Conservation (phyloP, 2,113 vertebrate genomes). For the Catharus fuscescens region DNA sequence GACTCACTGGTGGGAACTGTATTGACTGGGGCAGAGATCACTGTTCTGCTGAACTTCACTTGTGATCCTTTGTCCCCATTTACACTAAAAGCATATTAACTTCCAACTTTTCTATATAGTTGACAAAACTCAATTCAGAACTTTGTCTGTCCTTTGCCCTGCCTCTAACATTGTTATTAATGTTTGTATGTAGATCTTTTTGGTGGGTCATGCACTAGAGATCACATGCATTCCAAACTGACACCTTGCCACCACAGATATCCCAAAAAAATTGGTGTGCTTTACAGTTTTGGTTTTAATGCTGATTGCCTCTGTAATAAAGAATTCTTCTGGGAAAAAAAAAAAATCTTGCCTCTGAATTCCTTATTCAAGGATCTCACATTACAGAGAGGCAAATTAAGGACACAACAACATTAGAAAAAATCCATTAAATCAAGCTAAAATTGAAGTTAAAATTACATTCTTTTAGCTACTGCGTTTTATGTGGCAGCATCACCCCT, state of each 20-base stretch:
- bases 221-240: background rate
- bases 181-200: background rate
- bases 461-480: background rate
- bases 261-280: background rate
- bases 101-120: background rate
- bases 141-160: background rate
- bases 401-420: background rate
- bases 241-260: background rate
- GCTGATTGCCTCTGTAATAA: background rate
- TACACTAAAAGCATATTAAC: background rate
- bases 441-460: conserved; percentile 24
- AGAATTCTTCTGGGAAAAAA: background rate
- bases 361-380: background rate
- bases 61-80: background rate
- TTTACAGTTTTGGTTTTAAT: background rate
- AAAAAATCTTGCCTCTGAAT: background rate
- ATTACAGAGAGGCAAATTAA: background rate
- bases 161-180: background rate
- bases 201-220: background rate
- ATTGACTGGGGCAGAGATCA: background rate
- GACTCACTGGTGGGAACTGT: background rate
- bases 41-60: background rate
- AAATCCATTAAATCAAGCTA: background rate
- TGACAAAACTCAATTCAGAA: background rate
- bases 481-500: background rate